phyloP scores from a whole-genome alignment of 2,888 invertebrate genomes.

The Conistra vaccinii region DNA sequence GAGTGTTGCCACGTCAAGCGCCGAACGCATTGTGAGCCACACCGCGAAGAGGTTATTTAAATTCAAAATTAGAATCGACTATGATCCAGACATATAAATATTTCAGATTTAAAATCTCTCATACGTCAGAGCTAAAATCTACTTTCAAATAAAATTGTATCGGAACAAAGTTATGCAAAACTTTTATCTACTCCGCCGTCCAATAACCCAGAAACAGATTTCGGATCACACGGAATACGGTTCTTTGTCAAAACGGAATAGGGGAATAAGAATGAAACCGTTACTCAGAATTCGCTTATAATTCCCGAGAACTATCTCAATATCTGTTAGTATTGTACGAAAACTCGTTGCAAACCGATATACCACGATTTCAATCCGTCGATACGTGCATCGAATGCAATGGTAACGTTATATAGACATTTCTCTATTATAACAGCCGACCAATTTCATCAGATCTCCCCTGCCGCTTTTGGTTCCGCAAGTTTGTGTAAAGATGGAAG shows the following conservation, averaged over 20 bases:
- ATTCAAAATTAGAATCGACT: not conserved
- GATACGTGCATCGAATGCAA: slow-evolving; percentile 75
- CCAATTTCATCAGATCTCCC: slow-evolving; percentile 52
- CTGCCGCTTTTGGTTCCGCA: slow-evolving; percentile 3
- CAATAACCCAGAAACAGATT: slow-evolving; percentile 41
- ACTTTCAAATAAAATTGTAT: slow-evolving; percentile 16
- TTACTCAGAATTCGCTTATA: slow-evolving; percentile 40
- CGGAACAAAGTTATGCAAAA: slow-evolving; percentile 29
- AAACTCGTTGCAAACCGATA: slow-evolving; percentile 74
- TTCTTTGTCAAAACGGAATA: slow-evolving; percentile 33
- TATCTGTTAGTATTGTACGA: slow-evolving; percentile 58
- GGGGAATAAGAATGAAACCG: slow-evolving; percentile 9
- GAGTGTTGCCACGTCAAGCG: too few relatives aligned
- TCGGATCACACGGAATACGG: slow-evolving; percentile 25
- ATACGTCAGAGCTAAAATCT: slow-evolving; percentile 5
- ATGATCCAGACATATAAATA: slow-evolving; percentile 9
- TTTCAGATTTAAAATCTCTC: slow-evolving; percentile 8
- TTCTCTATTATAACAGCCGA: slow-evolving; percentile 58
- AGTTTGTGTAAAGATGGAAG: slow-evolving; percentile 9
- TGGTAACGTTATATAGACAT: slow-evolving; percentile 68
- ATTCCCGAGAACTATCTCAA: slow-evolving; percentile 47
- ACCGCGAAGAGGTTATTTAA: not conserved
- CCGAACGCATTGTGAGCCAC: too few relatives aligned
- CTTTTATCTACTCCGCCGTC: slow-evolving; percentile 14
- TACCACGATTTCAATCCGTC: slow-evolving; percentile 75